Evolutionary conservation across 2,113 vertebrate genomes (phyloP).

Genomic region (Gopherus flavomarginatus): DNA sequence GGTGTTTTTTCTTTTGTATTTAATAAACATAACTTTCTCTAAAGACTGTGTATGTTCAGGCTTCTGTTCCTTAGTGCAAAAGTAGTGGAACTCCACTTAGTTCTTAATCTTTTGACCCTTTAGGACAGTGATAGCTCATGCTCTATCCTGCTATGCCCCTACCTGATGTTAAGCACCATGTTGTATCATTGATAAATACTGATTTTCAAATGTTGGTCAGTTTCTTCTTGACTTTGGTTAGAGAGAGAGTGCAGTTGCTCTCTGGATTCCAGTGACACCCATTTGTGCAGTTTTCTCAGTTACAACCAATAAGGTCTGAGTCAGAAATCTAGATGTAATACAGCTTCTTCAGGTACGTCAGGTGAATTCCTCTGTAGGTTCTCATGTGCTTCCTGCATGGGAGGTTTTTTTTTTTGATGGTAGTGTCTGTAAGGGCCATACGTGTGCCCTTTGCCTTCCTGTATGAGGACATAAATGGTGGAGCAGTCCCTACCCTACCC

Average conservation of each 20-base stretch:
- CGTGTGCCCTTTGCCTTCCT: too few species aligned
- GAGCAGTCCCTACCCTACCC: neutral
- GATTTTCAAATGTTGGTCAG: neutral
- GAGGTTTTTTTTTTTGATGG: neutral
- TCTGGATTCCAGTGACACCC: neutral
- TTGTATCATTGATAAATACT: neutral
- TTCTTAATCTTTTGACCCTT: neutral
- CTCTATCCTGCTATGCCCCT: too few species aligned
- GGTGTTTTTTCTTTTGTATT: neutral
- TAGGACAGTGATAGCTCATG: neutral
- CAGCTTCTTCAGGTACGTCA: neutral
- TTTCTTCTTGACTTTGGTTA: neutral
- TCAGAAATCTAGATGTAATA: neutral
- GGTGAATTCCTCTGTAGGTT: neutral
- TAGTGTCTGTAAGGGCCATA: neutral
- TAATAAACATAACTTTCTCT: neutral
- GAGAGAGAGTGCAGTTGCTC: neutral
- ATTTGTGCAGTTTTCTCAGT: neutral
- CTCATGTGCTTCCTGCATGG: too few species aligned
- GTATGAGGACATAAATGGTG: too few species aligned
- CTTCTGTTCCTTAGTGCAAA: neutral
- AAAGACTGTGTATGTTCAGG: neutral
- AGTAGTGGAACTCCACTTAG: neutral
- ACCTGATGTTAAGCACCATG: neutral
- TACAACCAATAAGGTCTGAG: neutral